Evolutionary conservation across 2,113 vertebrate genomes (phyloP).

Genomic region (Pelvicachromis taeniatus): DNA sequence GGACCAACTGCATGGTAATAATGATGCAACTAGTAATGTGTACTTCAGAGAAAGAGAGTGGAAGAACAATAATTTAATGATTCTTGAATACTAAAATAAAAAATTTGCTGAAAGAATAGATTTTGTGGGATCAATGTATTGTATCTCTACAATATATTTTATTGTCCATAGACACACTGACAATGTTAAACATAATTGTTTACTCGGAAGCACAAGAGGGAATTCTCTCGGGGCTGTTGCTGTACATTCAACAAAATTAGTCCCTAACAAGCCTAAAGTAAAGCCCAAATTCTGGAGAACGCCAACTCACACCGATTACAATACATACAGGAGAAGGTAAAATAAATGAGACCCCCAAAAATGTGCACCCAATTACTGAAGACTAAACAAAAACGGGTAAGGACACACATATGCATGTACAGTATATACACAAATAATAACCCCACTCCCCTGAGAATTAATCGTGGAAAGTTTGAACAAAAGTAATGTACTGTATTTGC

Average conservation of each 20-base stretch:
- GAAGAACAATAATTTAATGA: too few species aligned
- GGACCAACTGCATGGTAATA: background rate
- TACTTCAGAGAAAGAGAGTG: background rate
- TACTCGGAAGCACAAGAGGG: background rate
- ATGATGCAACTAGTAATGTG: background rate
- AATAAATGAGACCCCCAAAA: background rate
- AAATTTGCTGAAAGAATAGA: background rate
- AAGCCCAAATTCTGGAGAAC: background rate
- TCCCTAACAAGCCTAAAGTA: background rate
- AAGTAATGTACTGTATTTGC: slow-evolving; percentile 3
- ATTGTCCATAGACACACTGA: background rate
- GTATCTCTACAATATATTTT: background rate
- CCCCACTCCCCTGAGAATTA: background rate
- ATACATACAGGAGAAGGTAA: background rate
- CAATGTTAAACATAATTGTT: background rate
- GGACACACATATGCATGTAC: background rate
- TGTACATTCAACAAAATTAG: background rate
- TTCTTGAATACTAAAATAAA: background rate
- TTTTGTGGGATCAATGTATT: background rate
- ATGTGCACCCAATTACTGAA: background rate
- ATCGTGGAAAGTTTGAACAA: background rate
- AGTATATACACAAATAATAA: background rate
- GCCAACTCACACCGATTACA: background rate
- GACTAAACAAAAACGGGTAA: background rate
- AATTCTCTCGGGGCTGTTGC: background rate